Evolutionary conservation across 2,797 vertebrate genomes (phyloP).

Genomic region (Tenualosa ilisha): DNA sequence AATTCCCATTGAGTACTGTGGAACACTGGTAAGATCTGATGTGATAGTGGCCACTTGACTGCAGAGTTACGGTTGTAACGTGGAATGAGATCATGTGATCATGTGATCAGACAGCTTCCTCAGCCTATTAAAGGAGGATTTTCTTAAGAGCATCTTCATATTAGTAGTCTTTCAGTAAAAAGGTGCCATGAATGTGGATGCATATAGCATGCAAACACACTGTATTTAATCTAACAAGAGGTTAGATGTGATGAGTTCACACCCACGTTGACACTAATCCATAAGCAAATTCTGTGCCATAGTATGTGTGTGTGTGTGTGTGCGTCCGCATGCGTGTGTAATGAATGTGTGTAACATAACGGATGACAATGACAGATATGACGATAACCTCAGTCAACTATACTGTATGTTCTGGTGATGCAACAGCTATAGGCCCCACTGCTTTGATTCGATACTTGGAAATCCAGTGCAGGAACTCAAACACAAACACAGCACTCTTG

Average conservation of each 20-base stretch:
- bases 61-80: neutral
- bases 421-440: neutral
- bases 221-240: neutral
- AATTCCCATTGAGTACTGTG: slow-evolving; percentile 51
- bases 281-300: neutral
- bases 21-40: slow-evolving; percentile 47
- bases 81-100: neutral
- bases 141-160: neutral
- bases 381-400: neutral
- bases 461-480: slow-evolving; percentile 19
- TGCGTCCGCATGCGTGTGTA: neutral
- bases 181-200: neutral
- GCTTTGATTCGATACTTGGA: neutral
- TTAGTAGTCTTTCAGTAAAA: neutral
- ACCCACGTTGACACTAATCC: neutral
- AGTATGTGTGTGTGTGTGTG: slow-evolving; percentile 21
- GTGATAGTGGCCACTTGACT: neutral
- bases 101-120: neutral
- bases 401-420: slow-evolving; percentile 12
- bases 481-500: slow-evolving; percentile 15
- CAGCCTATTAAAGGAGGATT: neutral
- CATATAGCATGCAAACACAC: neutral
- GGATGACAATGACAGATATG: no score
- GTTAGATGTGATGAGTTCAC: neutral
- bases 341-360: neutral